These are phyloP conservation scores for Theocolax elegans DNA, from an alignment of 1,140 invertebrate species.

Conservation along the genomic window DNA sequence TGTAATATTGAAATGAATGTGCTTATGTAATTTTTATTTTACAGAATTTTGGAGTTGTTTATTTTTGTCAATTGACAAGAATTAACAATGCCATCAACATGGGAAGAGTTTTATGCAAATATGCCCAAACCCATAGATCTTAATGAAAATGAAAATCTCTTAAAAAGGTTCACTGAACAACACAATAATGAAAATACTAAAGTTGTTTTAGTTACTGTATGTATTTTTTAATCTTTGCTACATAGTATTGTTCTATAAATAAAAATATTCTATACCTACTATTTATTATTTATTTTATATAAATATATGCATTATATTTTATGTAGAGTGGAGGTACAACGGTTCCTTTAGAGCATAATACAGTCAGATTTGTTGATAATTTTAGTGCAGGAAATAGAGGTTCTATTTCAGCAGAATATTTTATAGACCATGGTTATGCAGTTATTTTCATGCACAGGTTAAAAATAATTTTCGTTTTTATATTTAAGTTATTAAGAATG, in stretches of 20 bases:
- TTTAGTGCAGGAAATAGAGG: conserved; percentile 97
- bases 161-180: conserved; percentile 77
- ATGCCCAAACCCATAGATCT: conserved; percentile 80
- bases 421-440: conserved; percentile 83
- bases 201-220: conserved; percentile 84
- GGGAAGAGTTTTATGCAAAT: conserved; percentile 84
- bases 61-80: no score
- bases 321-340: conserved; percentile 94
- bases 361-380: conserved; percentile 97
- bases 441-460: conserved; percentile 83
- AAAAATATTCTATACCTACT: no score
- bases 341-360: conserved; percentile 95
- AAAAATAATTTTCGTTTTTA: conserved; percentile 5
- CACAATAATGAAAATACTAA: conserved; percentile 73
- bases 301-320: no score
- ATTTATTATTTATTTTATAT: no score
- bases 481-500: no score
- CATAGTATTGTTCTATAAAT: no score
- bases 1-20: no score
- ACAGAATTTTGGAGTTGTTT: no score
- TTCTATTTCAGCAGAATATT: conserved; percentile 94
- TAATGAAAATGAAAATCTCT: conserved; percentile 74
- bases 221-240: no score
- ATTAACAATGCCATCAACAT: conserved; percentile 70
- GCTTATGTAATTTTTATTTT: no score